phyloP scores from a whole-genome alignment of 2,113 vertebrate species.

The Zosterops borbonicus region DNA sequence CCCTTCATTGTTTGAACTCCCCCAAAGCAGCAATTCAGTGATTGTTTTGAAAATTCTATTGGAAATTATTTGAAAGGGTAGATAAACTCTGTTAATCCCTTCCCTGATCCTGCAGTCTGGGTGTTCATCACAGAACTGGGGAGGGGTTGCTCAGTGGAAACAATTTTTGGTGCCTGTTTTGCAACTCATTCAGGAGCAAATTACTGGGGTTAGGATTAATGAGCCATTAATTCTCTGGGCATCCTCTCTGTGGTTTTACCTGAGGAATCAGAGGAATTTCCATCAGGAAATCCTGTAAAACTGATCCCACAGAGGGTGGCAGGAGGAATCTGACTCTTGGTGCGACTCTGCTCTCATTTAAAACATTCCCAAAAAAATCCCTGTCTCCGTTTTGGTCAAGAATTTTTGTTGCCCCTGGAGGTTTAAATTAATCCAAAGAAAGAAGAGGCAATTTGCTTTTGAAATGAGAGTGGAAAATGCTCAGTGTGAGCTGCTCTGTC shows the following conservation, averaged over 20 bases:
- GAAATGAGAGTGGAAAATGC: constrained; percentile 24
- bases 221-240: not conserved
- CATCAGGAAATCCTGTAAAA: not conserved
- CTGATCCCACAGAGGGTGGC: fast-evolving
- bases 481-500: constrained; percentile 48
- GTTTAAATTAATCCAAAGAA: constrained; percentile 62
- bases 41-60: not conserved
- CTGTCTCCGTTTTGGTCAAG: not conserved
- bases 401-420: not conserved
- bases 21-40: not conserved
- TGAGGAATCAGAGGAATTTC: not conserved
- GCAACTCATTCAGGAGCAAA: not conserved
- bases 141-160: not conserved
- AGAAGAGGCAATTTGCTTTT: constrained; percentile 49
- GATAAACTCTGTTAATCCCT: not conserved
- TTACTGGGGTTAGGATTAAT: not conserved
- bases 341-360: not conserved
- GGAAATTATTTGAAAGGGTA: not conserved
- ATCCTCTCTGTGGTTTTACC: not conserved
- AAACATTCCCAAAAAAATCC: not conserved
- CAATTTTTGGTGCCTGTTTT: not conserved
- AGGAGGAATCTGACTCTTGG: not conserved
- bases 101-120: not conserved
- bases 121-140: not conserved
- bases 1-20: not conserved